A percentile compares a stretch with the other conserved stretches of the same genome.
These are phyloP conservation scores for Idaea dimidiata DNA, from an alignment of 2,888 invertebrate genomes.

Conservation along the genomic window DNA sequence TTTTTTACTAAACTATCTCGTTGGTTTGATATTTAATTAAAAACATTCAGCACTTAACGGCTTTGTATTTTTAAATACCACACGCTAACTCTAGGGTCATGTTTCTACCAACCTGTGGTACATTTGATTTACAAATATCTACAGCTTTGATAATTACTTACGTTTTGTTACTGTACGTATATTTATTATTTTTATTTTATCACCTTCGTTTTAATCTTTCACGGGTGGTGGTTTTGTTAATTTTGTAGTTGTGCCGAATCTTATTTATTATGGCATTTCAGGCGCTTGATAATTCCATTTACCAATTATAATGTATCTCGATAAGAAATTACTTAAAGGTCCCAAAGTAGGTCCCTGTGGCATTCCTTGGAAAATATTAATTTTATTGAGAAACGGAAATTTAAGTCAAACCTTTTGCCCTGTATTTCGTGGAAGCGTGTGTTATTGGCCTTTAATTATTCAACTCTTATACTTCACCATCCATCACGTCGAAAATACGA, in stretches of 20 bases:
- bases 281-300: too few relatives aligned
- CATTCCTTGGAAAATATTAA: not conserved
- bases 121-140: conserved; percentile 1
- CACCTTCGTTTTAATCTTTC: not conserved
- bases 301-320: too few relatives aligned
- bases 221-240: not conserved
- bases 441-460: not conserved
- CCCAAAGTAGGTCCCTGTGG: not conserved
- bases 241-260: not conserved
- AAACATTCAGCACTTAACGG: not conserved
- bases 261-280: not conserved
- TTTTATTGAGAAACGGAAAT: not conserved
- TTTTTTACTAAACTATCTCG: not conserved
- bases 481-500: not conserved
- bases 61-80: not conserved
- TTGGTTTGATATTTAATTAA: not conserved
- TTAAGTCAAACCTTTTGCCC: too few relatives aligned
- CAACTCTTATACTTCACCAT: not conserved
- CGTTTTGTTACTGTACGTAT: not conserved
- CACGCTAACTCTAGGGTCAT: not conserved
- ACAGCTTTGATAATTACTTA: not conserved
- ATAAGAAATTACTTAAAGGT: not conserved
- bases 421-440: too few relatives aligned
- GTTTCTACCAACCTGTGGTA: not conserved
- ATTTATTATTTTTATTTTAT: not conserved